These are phyloP conservation scores for Allacma fusca DNA, from an alignment of 2,888 invertebrate genomes.

Conservation along the genomic window DNA sequence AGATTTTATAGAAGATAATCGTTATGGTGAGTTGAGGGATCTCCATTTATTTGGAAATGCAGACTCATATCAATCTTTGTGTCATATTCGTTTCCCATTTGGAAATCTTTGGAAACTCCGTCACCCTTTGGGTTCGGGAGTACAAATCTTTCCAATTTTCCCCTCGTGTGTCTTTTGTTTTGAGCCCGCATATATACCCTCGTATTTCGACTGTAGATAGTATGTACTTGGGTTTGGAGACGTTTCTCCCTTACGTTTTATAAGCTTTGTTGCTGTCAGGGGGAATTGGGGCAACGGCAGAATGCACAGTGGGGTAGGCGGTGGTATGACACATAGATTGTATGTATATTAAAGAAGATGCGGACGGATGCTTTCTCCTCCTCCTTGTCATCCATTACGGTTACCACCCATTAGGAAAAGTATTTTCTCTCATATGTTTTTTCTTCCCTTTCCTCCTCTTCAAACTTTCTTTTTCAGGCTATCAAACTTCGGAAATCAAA, in stretches of 20 bases:
- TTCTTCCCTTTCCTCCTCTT: not conserved
- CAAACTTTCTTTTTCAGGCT: not conserved
- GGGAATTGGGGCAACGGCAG: no score
- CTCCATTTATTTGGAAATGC: no score
- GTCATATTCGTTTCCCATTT: constrained; percentile 27
- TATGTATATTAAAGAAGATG: no score
- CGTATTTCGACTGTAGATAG: not conserved
- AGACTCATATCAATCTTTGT: not conserved
- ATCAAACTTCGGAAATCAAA: not conserved
- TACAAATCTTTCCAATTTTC: constrained; percentile 38
- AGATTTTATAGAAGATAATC: no score
- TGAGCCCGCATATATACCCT: not conserved
- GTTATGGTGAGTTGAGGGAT: no score
- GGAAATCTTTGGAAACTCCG: not conserved
- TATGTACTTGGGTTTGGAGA: not conserved
- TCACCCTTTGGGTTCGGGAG: not conserved
- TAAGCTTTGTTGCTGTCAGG: no score
- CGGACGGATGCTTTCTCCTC: no score
- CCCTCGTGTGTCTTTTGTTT: constrained; percentile 32
- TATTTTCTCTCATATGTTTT: not conserved
- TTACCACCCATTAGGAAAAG: not conserved
- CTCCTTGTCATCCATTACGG: no score
- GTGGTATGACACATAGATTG: no score
- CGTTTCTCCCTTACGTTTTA: no score
- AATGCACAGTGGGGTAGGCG: no score